Base-by-base conservation (phyloP, 2,797 vertebrate genomes). In the Agapornis canus region DNA sequence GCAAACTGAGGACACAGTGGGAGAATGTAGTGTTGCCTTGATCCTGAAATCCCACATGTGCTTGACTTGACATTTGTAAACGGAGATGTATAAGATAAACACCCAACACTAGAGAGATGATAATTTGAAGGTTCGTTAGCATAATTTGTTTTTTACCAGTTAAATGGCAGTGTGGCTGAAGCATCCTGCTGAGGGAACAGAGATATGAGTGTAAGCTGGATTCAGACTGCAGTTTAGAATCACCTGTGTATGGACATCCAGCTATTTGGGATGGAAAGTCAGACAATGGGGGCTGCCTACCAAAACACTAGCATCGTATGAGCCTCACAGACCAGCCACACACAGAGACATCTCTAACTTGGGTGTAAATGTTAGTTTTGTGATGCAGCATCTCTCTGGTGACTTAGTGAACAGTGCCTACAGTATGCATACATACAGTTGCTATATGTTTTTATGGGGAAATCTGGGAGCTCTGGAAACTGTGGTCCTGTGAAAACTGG, bases 61-160 rank as follows among this genome's bases (percentile, higher is more conserved):
- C 42, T 78, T 87, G 61, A 60, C 80, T 65, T 13, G 23, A 57
- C 8, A 45, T 85, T 78, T 93, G 61, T 86, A 92, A 89, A 89
- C 43, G 45, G 25, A 48, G 68, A 68, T 85, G 35, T 10, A 4
- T 27, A 70, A 86, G 56, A 84, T 42, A 80, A 91, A 54, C 23
- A 70, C 31, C 66, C 47, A 92, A 45, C 27, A 35, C n/a, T 72
- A 49, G 76, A 43, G 43, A 79, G 27, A 60, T 69, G 32, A 39
- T 51, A 72, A 81, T 86, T 66, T 69, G 17, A 27, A 88, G 76
- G 39, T 54, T 65, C 61, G 23, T 57, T 86, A 75, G 21, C 7
- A 3, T 57, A 19, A 54, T 80, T 78, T 80, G 17, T 0, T 27
- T 77, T 82, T 83, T 47, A 40, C n/a, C 1, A 3, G 45, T 68